Conservation (phyloP, 2,113 vertebrate genomes). For the Rousettus leschenaultii region DNA sequence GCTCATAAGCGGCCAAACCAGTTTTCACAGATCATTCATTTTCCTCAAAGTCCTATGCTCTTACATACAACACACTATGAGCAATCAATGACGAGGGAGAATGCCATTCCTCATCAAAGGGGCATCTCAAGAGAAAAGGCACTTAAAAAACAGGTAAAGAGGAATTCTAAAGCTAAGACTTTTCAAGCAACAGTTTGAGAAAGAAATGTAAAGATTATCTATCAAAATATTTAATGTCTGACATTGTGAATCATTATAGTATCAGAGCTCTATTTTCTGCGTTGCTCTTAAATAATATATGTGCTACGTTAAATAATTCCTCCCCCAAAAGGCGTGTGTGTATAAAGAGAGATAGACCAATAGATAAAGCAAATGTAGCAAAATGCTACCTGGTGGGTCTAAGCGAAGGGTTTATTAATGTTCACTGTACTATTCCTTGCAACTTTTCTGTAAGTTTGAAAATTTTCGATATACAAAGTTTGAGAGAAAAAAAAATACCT, state of each 20-base stretch:
- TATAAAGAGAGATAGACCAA: neutral
- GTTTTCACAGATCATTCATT: neutral
- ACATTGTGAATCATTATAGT: constrained; percentile 25
- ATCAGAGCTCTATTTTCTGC: constrained; percentile 55
- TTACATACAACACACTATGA: neutral
- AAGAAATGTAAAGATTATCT: constrained; percentile 8
- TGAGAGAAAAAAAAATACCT: constrained; percentile 85
- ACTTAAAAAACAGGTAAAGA: neutral
- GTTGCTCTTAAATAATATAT: constrained; percentile 56
- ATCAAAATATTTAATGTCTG: constrained; percentile 19
- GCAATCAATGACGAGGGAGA: neutral
- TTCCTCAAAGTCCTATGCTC: neutral
- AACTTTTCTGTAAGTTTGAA: constrained; percentile 14
- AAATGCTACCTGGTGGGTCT: neutral
- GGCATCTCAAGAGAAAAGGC: neutral
- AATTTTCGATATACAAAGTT: constrained; percentile 9
- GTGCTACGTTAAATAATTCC: neutral
- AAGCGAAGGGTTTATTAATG: neutral
- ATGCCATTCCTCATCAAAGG: neutral
- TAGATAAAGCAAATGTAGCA: neutral
- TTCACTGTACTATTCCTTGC: neutral
- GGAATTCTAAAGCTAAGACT: neutral
- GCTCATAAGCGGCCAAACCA: neutral
- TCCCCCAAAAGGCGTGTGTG: neutral
- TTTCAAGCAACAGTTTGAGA: neutral